Base-by-base conservation (phyloP, 2,888 invertebrate species). In the Gymnocheta viridis region DNA sequence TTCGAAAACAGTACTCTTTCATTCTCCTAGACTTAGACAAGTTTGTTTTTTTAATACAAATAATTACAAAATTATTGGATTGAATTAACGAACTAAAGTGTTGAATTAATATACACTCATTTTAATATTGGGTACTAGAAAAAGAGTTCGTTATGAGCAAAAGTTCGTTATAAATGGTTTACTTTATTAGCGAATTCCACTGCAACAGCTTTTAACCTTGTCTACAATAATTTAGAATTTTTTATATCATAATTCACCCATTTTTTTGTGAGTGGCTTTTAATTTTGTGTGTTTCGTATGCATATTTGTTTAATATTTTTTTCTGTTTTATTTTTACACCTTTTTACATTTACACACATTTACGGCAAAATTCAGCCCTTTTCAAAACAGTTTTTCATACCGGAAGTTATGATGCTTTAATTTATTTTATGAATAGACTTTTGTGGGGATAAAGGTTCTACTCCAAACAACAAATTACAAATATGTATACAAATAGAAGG, bases 331-430 rank as follows among this genome's bases (percentile, higher is more conserved):
- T 51, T 80, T n/a, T 80, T 58, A 73, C 80, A 67, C 80, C 80
- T 80, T 60, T 79, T 32, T 29, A 38, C 29, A 54, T 44, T 60
- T 51, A 51, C 41, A 70, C 7, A 38, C 5, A 70, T 32, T 60
- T 51, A 66, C 47, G 47, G 38, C 35, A 58, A 73, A 80, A 49
- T 41, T 17, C 9, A 64, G 41, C 47, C 56, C 22, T 38, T 58
- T 49, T 78, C 41, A 35, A 54, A 41, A 51, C 29, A 38, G 29
- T 2, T 29, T 56, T 82, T 60, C 49, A 41, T 62, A 72, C 72
- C 82, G 82, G 82, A 82, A 82, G 73, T 78, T 69, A 29, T 74
- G 56, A 49, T 51, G 67, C 77, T 82, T 70, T 76, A 56, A 66
- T 70, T 76, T 76, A 76, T 70, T 76, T 76, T 82, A 44, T 76